Conservation (phyloP, 2,888 invertebrate genomes). For the Lordiphosa andalusiaca region DNA sequence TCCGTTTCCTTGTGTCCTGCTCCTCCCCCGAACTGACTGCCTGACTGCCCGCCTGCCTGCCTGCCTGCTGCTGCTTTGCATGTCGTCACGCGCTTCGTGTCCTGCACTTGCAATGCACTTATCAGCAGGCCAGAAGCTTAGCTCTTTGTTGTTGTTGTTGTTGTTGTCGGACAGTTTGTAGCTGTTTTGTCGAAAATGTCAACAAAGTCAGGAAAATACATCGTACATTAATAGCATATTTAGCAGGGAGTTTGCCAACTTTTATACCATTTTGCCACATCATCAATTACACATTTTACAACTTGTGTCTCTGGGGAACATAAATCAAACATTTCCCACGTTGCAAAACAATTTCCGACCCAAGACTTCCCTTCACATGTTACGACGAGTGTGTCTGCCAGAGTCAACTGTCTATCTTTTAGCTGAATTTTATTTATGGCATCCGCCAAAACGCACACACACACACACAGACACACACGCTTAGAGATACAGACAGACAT, state of each 20-base stretch:
- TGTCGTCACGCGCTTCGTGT: constrained; percentile 65
- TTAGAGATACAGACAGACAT: constrained; percentile 35
- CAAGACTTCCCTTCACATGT: constrained; percentile 43
- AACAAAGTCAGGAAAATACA: constrained; percentile 48
- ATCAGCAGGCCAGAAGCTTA: constrained; percentile 36
- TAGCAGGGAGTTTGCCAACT: constrained; percentile 30
- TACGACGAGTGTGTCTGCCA: constrained; percentile 10
- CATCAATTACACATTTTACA: constrained; percentile 74
- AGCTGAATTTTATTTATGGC: constrained; percentile 72
- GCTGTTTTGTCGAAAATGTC: constrained; percentile 72
- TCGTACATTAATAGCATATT: constrained; percentile 50
- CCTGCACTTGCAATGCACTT: constrained; percentile 68
- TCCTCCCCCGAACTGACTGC: constrained; percentile 4
- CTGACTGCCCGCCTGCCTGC: too few relatives aligned
- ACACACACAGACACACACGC: constrained; percentile 26
- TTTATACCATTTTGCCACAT: constrained; percentile 69
- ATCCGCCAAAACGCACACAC: constrained; percentile 54
- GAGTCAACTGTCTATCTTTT: constrained; percentile 61
- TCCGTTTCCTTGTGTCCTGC: constrained; percentile 63
- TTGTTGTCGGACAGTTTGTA: constrained; percentile 54
- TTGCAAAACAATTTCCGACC: constrained; percentile 73
- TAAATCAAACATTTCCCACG: constrained; percentile 76
- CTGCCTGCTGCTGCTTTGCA: constrained; percentile 44
- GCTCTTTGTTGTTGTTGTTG: constrained; percentile 18
- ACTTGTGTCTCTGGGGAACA: constrained; percentile 55